These are phyloP conservation scores for Strigamia crassipes DNA, from an alignment of 2,888 invertebrate genomes.

Conservation along the genomic window DNA sequence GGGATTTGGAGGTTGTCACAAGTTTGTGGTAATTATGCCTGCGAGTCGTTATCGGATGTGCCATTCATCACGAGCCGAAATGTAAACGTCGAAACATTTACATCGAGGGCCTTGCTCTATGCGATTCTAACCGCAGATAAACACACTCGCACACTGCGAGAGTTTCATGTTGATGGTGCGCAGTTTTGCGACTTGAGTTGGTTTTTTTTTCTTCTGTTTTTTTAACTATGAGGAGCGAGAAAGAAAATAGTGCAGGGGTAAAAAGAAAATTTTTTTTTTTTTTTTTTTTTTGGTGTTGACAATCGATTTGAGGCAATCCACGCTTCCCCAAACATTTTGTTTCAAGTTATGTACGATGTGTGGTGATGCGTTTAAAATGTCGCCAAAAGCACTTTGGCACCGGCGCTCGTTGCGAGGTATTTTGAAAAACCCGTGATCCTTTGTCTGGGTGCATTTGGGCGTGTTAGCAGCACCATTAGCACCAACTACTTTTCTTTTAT, in stretches of 20 bases:
- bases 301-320: slow-evolving; percentile 1
- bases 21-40: slow-evolving; percentile 40
- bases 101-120: background rate
- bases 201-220: background rate
- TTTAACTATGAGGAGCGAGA: background rate
- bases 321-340: slow-evolving; percentile 18
- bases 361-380: slow-evolving; percentile 23
- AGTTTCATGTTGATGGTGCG: background rate
- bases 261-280: background rate
- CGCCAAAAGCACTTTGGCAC: slow-evolving; percentile 30
- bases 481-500: slow-evolving; percentile 7
- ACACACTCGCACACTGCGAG: background rate
- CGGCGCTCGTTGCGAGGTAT: slow-evolving; percentile 12
- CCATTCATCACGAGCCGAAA: slow-evolving; percentile 30
- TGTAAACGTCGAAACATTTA: slow-evolving; percentile 30
- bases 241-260: background rate
- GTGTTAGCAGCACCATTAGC: slow-evolving; percentile 22
- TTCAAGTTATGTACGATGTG: slow-evolving; percentile 18
- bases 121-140: slow-evolving; percentile 14
- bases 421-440: background rate
- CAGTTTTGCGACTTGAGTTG: background rate
- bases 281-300: background rate
- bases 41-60: slow-evolving; percentile 27
- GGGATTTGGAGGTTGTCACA: slow-evolving; percentile 27
- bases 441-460: slow-evolving; percentile 15